A percentile compares a stretch with the other conserved stretches of the same genome.
Evolutionary conservation across 1,140 invertebrate species (phyloP).

Genomic region (Brachionus rotundiformis): DNA sequence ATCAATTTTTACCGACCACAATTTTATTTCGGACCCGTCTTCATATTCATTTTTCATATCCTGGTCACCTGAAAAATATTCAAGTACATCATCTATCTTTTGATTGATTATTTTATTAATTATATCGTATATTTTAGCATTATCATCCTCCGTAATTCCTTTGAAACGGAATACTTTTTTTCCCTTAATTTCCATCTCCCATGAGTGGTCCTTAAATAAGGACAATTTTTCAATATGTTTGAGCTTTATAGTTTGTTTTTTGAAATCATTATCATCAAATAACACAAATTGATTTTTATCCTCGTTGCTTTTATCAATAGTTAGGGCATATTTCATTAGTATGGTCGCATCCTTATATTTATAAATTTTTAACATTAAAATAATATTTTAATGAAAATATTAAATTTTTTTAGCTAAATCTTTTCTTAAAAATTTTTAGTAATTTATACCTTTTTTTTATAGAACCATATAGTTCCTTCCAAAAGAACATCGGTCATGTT

Average conservation of each 20-base stretch:
- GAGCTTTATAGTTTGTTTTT: not conserved
- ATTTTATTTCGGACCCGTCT: not conserved
- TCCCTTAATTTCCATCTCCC: not conserved
- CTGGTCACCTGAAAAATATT: not conserved
- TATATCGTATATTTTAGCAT: not conserved
- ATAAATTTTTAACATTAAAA: no score
- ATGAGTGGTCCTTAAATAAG: not conserved
- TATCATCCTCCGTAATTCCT: not conserved
- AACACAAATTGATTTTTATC: not conserved
- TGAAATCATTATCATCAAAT: not conserved
- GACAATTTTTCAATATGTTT: slow-evolving; percentile 18
- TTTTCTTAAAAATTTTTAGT: no score
- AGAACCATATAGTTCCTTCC: not conserved
- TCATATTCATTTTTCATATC: no score
- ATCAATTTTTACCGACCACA: not conserved
- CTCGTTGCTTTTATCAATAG: not conserved
- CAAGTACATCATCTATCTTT: not conserved
- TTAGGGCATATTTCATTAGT: not conserved
- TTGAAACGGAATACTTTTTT: not conserved
- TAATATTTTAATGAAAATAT: no score
- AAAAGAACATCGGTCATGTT: not conserved
- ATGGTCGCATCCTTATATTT: not conserved
- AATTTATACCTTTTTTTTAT: slow-evolving; percentile 16
- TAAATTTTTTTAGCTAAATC: no score
- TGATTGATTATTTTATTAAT: not conserved